phyloP scores from a whole-genome alignment of 2,113 vertebrate genomes.

The Loxodonta africana region DNA sequence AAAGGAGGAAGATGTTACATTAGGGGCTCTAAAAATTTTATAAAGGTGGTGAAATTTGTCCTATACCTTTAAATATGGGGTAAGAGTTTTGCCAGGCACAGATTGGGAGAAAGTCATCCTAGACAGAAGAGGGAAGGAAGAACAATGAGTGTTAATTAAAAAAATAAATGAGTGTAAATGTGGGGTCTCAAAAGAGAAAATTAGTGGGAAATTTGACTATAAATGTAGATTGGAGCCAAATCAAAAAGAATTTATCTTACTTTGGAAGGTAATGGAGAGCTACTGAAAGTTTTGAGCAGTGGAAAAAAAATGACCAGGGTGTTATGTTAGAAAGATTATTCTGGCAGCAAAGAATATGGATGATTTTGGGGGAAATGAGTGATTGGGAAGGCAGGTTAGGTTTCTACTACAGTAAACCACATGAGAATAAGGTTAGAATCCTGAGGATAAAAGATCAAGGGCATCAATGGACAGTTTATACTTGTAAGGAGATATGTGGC shows the following conservation, averaged over 20 bases:
- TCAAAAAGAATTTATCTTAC: slow-evolving; percentile 7
- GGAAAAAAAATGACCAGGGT: not conserved
- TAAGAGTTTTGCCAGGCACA: not conserved
- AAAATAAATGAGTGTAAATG: not conserved
- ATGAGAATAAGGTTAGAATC: not conserved
- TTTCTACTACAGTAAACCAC: not conserved
- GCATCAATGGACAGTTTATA: not conserved
- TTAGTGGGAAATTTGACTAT: not conserved
- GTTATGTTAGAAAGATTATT: not conserved
- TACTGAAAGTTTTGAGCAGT: not conserved
- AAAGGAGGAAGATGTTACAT: not conserved
- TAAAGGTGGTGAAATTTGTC: not conserved
- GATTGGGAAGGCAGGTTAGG: not conserved
- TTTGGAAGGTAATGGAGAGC: not conserved
- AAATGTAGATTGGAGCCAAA: not conserved
- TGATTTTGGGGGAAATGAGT: not conserved
- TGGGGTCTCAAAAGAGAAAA: not conserved
- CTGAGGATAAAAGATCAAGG: not conserved
- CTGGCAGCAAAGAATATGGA: not conserved
- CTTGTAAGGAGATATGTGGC: not conserved
- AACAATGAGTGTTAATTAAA: not conserved
- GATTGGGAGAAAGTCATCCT: not conserved
- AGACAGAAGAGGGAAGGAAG: not conserved
- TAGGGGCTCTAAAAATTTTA: not conserved
- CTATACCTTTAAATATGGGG: not conserved